Percentiles rank a stretch among this genome's conserved stretches.
phyloP scores from a whole-genome alignment of 2,113 vertebrate genomes.

The Crotalus horridus region DNA sequence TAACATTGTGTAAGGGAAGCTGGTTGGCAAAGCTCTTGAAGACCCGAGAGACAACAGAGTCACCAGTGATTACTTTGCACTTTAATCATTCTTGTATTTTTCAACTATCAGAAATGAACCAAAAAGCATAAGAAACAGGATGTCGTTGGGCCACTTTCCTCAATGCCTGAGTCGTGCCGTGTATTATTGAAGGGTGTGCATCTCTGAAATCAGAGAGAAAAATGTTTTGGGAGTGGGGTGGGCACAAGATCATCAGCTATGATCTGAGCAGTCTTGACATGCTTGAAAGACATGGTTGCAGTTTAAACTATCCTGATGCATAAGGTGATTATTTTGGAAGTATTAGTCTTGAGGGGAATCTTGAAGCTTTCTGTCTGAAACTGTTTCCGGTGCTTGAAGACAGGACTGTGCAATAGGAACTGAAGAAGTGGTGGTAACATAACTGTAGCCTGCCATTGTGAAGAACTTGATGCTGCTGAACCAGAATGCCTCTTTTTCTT shows the following conservation, averaged over 20 bases:
- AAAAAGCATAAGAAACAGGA: background rate
- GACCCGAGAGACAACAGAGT: background rate
- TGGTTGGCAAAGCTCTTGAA: background rate
- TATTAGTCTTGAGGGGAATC: background rate
- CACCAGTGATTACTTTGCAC: background rate
- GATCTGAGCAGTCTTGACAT: background rate
- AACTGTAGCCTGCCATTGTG: background rate
- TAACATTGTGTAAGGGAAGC: background rate
- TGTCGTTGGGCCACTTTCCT: background rate
- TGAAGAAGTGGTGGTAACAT: background rate
- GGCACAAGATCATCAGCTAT: background rate
- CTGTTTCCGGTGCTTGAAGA: background rate
- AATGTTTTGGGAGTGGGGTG: background rate
- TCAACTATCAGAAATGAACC: background rate
- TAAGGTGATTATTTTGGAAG: background rate
- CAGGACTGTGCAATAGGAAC: background rate
- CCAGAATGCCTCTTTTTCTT: background rate
- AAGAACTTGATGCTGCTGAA: background rate
- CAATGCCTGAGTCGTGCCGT: background rate
- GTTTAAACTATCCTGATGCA: background rate
- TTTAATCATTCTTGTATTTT: background rate
- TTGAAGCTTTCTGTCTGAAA: background rate
- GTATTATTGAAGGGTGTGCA: background rate
- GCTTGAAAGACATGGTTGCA: background rate
- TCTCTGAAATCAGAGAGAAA: background rate